A percentile compares a stretch with the other conserved stretches of the same genome.
Conservation (phyloP, 2,888 invertebrate genomes). For the Taenaris catops region DNA sequence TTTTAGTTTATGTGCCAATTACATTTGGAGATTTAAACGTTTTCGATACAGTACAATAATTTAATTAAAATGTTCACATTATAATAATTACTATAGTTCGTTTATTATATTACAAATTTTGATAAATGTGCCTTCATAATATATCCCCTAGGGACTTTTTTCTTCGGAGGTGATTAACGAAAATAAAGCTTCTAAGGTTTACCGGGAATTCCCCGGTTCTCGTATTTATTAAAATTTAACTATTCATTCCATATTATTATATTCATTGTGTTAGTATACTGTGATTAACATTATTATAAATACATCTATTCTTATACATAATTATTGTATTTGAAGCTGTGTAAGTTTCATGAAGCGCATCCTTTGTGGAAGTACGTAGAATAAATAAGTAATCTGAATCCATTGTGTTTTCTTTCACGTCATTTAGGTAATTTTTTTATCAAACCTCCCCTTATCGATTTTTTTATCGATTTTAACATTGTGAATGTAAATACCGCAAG, state of each 20-base stretch:
- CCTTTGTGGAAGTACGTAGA: slow-evolving; percentile 67
- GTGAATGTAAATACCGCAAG: too few species aligned
- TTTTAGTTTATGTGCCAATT: slow-evolving; percentile 42
- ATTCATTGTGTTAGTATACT: slow-evolving; percentile 55
- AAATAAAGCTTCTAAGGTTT: slow-evolving; percentile 28
- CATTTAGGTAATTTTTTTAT: not conserved
- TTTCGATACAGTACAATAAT: slow-evolving; percentile 6
- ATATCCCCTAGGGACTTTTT: slow-evolving; percentile 37
- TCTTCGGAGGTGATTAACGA: slow-evolving; percentile 39
- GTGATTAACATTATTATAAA: slow-evolving; percentile 59
- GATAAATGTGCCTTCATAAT: slow-evolving; percentile 47
- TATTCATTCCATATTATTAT: slow-evolving; percentile 59
- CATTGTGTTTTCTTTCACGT: slow-evolving; percentile 19
- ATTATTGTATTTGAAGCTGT: slow-evolving; percentile 46
- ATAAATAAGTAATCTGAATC: slow-evolving; percentile 40
- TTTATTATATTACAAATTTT: slow-evolving; percentile 27
- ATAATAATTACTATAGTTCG: too few species aligned
- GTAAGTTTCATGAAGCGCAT: slow-evolving; percentile 57
- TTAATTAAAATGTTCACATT: too few species aligned
- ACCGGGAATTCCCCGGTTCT: slow-evolving; percentile 35
- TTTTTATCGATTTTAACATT: too few species aligned
- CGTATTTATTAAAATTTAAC: slow-evolving; percentile 41
- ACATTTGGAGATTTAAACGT: slow-evolving; percentile 9
- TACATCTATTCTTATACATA: slow-evolving; percentile 52
- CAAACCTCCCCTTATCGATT: too few species aligned